These are phyloP conservation scores for Ceyx melanurus DNA, from an alignment of 2,113 vertebrate genomes.

Conservation along the genomic window DNA sequence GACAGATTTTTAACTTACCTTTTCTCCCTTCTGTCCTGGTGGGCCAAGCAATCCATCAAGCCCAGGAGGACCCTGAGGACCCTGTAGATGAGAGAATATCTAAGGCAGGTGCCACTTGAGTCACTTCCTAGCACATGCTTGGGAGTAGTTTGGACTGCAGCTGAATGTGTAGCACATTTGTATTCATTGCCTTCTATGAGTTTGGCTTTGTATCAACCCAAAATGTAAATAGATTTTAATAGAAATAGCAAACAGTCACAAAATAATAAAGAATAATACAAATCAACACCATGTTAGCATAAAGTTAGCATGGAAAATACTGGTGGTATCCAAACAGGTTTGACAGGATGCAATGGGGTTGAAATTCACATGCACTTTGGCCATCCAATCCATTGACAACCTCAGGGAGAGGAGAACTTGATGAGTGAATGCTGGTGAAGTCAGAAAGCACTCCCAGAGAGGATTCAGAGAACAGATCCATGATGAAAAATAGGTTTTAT, in stretches of 20 bases:
- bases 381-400: background rate
- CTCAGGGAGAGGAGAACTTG: background rate
- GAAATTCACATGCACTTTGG: background rate
- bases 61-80: slow-evolving; percentile 79
- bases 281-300: background rate
- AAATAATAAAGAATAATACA: background rate
- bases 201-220: background rate
- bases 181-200: background rate
- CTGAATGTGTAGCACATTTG: background rate
- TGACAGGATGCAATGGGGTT: accelerated
- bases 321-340: background rate
- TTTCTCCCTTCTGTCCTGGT: slow-evolving; percentile 82
- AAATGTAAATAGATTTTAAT: background rate
- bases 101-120: background rate
- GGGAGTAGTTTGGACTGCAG: background rate
- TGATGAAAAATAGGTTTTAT: background rate
- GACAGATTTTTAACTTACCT: slow-evolving; percentile 67
- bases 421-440: background rate
- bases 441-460: background rate
- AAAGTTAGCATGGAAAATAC: background rate
- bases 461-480: background rate
- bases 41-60: slow-evolving; percentile 77
- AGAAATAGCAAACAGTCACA: background rate
- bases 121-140: background rate
- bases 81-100: slow-evolving; percentile 69